Evolutionary conservation across 2,797 vertebrate genomes (phyloP), one percentile per base, ranked within the genome.

Genomic region (Oryzias dopingdopingensis): DNA sequence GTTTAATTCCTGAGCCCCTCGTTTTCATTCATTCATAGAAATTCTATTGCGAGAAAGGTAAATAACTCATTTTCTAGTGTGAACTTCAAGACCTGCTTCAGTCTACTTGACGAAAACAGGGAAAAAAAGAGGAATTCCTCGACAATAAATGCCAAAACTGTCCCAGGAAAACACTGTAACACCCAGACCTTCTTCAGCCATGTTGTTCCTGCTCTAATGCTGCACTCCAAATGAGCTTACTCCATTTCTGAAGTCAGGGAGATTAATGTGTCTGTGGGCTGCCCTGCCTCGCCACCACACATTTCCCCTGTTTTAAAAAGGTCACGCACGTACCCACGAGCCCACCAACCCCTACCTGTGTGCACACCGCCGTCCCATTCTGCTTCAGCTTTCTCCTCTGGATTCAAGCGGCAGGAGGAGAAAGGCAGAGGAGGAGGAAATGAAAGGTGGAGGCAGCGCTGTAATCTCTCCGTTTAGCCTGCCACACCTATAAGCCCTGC

Each of bases 391-490:
- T 42, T 65, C 40, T 58, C 72, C 42, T 58, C 56, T 65, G 15
- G 67, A 51, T 12, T 49, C 1, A 41, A 47, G 42, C 37, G 42
- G 8, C 2, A 2, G 62, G 29, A 53, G 50, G 63, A 69, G 57
- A 53, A 48, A 51, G 42, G 49, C 15, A 6, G 52, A 61, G 47
- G 46, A 26, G 45, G 52, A 43, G 23, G 24, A 51, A 56, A 48
- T 32, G 42, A 65, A 32, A 13, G 18, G 23, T 18, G 42, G 53
- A 50, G 40, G 29, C 47, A 42, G 56, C 60, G 5, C 42, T 66
- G 48, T 90, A 91, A 90, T 91, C 89, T 87, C 57, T 67, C 20
- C 20, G 68, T 75, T 85, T 44, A 85, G 70, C 56, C 59, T 46
- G 41, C 65, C 65, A 76, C 85, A 82, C 80, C 79, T 76, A 71